A percentile compares a stretch with the other conserved stretches of the same genome.
Conservation (phyloP, 2,888 invertebrate genomes). For the Cactoblastis cactorum region DNA sequence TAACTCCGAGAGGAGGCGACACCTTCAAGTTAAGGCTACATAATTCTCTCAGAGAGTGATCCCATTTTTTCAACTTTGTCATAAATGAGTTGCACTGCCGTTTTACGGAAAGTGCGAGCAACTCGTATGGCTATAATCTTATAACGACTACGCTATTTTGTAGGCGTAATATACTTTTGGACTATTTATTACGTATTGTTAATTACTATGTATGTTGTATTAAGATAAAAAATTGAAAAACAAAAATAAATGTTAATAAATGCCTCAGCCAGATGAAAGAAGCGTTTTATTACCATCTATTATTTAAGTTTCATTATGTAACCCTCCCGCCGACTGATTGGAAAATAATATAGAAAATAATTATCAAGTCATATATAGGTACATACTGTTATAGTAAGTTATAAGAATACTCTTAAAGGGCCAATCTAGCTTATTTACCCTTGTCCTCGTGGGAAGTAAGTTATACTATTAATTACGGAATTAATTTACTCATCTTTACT, state of each 20-base stretch:
- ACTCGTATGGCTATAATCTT: conserved; percentile 77
- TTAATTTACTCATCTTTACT: too few species aligned
- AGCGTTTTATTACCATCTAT: conserved; percentile 45
- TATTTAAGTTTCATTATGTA: too few species aligned
- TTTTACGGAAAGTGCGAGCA: conserved; percentile 58
- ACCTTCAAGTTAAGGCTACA: not conserved
- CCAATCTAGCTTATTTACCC: too few species aligned
- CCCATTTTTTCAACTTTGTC: conserved; percentile 59
- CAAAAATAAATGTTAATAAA: conserved; percentile 80
- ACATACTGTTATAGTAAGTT: too few species aligned
- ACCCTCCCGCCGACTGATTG: not conserved
- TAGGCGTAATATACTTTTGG: conserved; percentile 81
- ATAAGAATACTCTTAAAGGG: too few species aligned
- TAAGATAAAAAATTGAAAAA: conserved; percentile 76
- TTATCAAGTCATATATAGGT: too few species aligned
- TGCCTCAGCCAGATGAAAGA: conserved; percentile 76
- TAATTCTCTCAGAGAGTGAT: conserved; percentile 55
- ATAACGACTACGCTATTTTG: conserved; percentile 79
- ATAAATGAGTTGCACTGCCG: conserved; percentile 67
- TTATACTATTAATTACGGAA: too few species aligned
- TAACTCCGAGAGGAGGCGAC: conserved; percentile 34
- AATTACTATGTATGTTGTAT: conserved; percentile 80
- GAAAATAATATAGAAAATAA: too few species aligned
- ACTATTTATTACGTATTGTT: conserved; percentile 80
- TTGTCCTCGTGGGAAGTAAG: too few species aligned